Base-by-base conservation (phyloP, 1,140 invertebrate genomes). In the Drosophila simulans region DNA sequence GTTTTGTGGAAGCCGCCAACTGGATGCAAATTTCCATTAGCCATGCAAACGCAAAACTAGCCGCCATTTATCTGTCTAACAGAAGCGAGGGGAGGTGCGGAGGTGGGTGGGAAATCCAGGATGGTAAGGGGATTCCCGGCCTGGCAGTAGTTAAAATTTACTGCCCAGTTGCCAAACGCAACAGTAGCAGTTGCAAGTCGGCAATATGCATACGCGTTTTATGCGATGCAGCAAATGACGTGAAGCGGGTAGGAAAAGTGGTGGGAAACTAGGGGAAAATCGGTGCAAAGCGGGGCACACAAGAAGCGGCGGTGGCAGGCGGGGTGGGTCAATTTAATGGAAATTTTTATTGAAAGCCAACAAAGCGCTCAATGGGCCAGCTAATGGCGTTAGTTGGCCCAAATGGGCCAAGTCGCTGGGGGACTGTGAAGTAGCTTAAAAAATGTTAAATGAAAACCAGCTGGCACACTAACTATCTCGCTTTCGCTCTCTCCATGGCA, bases 321-420 rank as follows among this genome's bases (percentile, higher is more conserved):
- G 37, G 43, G 54, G 43, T 39, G 49, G 52, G 76, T 68, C 64
- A 86, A 79, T 86, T 86, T 82, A 86, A 82, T 86, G 82, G 82
- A 86, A 88, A 86, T 88, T 88, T 86, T 86, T 86, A 86, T 88
- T 86, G 82, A 88, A 86, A 86, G 82, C 82, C 82, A 86, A 88
- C 82, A 86, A 86, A 88, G 83, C 79, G 83, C 79, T 86, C 83
- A 88, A 86, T 88, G 83, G 82, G 69, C 83, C 75, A 76, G 84
- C 83, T 88, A 86, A 86, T 86, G 82, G 82, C 84, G 80, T 84
- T 84, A 80, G 80, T 84, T 84, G 71, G 81, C 66, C 70, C 42
- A 85, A 84, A 70, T 84, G 77, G 66, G 48, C 65, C 66, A 48
- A 69, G 59, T 65, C 52, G 13, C 51, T 56, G 43, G 57, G 55